Evolutionary conservation across 2,888 invertebrate species (phyloP), one percentile per base, ranked within the genome.

Genomic region (Clostera curtula): DNA sequence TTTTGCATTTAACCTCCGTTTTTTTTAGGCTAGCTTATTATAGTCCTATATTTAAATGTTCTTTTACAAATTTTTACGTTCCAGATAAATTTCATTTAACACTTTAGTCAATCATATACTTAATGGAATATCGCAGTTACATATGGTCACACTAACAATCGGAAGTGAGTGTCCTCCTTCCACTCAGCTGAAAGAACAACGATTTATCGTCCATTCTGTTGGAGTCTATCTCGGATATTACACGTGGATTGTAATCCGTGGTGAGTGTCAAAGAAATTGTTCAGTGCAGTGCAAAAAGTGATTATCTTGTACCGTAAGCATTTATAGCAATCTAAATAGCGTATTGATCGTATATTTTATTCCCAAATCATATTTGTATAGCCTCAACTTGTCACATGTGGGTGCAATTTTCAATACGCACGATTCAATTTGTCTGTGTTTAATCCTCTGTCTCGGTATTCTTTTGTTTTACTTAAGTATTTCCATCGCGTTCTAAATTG

Each of bases 141-240:
- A 10, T 19, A 25, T 48, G 37, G 60, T 61, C 51, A 73, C 70
- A 66, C 63, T 43, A 10, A 27, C 18, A 10, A 49, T 64, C 79
- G 82, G 82, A 83, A 73, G 65, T 76, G 69, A 70, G 62, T 64
- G 59, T 57, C 51, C 59, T 56, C 54, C 62, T 64, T 70, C 64
- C 62, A 76, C 63, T 62, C 73, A 77, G 68, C 62, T 65, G 66
- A 67, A 74, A 61, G 66, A 74, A 74, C 74, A 72, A 67, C 66
- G 60, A 71, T 77, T 77, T 70, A 87, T 88, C 88, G 86, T 84
- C 80, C 88, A 88, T 88, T 88, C 88, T 88, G 86, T 87, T 87
- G 86, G 86, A 85, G 87, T 86, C 87, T 86, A 82, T 87, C 82
- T 87, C 86, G 87, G 87, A 84, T 85, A 79, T 76, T 85, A 86